Evolutionary conservation across 1,140 invertebrate species (phyloP).

Genomic region (Stenopsyche tienmushanensis): DNA sequence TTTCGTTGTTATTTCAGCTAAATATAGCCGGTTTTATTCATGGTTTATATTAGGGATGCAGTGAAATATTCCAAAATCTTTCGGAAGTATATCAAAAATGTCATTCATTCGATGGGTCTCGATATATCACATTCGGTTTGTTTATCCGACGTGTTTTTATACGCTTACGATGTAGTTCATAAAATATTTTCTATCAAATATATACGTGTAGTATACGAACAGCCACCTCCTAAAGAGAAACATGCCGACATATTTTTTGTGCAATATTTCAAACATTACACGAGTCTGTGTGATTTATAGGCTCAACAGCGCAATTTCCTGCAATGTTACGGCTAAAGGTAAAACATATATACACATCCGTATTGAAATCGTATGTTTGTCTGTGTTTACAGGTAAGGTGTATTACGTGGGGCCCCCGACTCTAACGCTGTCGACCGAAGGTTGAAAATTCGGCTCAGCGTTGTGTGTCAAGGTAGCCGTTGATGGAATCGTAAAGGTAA

Average conservation of each 20-base stretch:
- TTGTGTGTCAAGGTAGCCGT: slow-evolving; percentile 14
- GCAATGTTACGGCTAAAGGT: slow-evolving; percentile 34
- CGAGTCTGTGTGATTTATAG: slow-evolving; percentile 39
- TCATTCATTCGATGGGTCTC: background rate
- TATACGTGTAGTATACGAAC: slow-evolving; percentile 8
- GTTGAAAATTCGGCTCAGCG: background rate
- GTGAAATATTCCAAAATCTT: too few relatives aligned
- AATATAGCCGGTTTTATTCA: too few relatives aligned
- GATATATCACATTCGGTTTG: too few relatives aligned
- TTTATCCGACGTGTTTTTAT: background rate
- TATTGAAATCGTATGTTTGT: slow-evolving; percentile 27
- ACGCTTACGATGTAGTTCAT: background rate
- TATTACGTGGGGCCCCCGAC: background rate
- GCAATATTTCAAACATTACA: slow-evolving; percentile 43
- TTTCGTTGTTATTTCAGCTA: too few relatives aligned
- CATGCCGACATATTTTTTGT: slow-evolving; percentile 40
- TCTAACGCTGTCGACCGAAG: background rate
- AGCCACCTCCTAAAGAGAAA: slow-evolving; percentile 26
- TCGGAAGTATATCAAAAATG: too few relatives aligned
- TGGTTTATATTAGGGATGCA: background rate
- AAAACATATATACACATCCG: slow-evolving; percentile 16
- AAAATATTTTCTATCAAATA: background rate
- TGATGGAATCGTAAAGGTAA: slow-evolving; percentile 5
- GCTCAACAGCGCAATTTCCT: slow-evolving; percentile 42
- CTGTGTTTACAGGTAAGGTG: slow-evolving; percentile 24